phyloP scores from a whole-genome alignment of 1,140 invertebrate species.

The Palaemon carinicauda region DNA sequence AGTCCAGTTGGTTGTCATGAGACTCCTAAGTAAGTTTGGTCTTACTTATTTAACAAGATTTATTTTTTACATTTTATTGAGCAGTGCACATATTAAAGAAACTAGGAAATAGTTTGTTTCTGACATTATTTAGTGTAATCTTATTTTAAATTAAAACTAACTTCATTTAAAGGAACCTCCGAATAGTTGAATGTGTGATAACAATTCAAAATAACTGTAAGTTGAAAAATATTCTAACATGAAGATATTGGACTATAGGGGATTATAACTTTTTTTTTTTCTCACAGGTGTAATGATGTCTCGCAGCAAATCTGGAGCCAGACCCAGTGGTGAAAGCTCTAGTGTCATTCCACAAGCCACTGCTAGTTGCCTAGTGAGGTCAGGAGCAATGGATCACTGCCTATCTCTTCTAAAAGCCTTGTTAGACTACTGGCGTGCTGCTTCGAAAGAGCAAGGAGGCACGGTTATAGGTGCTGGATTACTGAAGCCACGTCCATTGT shows the following conservation, averaged over 20 bases:
- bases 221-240: neutral
- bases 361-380: slow-evolving; percentile 79
- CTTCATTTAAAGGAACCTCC: too few relatives aligned
- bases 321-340: slow-evolving; percentile 62
- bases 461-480: slow-evolving; percentile 70
- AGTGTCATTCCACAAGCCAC: slow-evolving; percentile 78
- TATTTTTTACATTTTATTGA: neutral
- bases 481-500: slow-evolving; percentile 79
- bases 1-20: slow-evolving; percentile 88
- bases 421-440: slow-evolving; percentile 81
- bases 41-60: slow-evolving; percentile 43
- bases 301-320: slow-evolving; percentile 71
- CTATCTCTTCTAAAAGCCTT: slow-evolving; percentile 80
- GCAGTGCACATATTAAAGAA: too few relatives aligned
- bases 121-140: too few relatives aligned
- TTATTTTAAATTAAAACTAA: too few relatives aligned
- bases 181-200: too few relatives aligned
- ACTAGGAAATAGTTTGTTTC: too few relatives aligned
- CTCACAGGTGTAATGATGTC: slow-evolving; percentile 78
- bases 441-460: slow-evolving; percentile 67
- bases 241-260: neutral
- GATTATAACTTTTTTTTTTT: slow-evolving; percentile 1
- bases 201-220: too few relatives aligned
- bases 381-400: slow-evolving; percentile 84
- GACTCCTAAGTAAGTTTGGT: slow-evolving; percentile 74